These are phyloP conservation scores for Amblyjoppa fuscipennis DNA, from an alignment of 2,888 invertebrate genomes.

Conservation along the genomic window DNA sequence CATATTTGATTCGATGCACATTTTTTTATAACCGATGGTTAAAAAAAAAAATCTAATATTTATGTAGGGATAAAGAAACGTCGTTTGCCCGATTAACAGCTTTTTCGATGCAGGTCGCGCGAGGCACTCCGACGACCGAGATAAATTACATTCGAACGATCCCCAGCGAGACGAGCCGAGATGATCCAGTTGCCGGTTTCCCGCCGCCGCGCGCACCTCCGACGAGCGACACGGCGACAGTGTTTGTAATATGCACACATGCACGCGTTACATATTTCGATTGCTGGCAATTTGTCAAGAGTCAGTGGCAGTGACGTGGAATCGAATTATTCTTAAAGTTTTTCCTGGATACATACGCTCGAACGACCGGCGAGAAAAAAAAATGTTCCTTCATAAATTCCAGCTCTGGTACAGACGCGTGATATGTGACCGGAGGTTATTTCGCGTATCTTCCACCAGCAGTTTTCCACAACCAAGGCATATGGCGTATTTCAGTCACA, in stretches of 20 bases:
- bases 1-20: not conserved
- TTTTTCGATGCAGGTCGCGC: constrained; percentile 55
- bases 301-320: constrained; percentile 55
- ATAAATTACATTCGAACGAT: constrained; percentile 65
- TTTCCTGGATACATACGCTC: constrained; percentile 35
- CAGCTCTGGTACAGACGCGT: constrained; percentile 11
- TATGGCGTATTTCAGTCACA: not conserved
- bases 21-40: not conserved
- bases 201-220: constrained; percentile 13
- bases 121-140: constrained; percentile 53
- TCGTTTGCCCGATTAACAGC: constrained; percentile 30
- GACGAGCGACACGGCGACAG: constrained; percentile 17
- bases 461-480: not conserved
- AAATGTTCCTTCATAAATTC: constrained; percentile 50
- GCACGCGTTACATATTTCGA: constrained; percentile 38
- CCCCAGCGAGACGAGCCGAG: constrained; percentile 31
- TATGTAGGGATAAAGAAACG: constrained; percentile 6
- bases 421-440: not conserved
- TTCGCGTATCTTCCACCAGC: not conserved
- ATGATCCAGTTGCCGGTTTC: constrained; percentile 35
- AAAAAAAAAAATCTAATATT: not conserved
- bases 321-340: constrained; percentile 62
- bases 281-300: constrained; percentile 59
- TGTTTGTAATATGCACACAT: constrained; percentile 1
- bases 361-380: constrained; percentile 24